Conservation (phyloP, 1,140 invertebrate genomes). For the Papilio helenus region DNA sequence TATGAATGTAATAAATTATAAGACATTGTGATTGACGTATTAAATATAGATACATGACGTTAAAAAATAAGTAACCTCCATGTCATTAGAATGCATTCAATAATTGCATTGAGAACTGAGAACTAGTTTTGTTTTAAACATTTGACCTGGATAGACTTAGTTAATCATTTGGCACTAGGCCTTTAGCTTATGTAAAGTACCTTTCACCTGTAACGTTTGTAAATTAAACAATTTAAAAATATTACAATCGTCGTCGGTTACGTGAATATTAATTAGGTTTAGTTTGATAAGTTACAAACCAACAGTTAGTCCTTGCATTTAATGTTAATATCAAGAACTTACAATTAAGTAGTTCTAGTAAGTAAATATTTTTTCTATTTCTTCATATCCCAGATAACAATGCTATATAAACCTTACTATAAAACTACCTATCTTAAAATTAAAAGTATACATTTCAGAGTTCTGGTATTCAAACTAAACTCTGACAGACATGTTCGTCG, state of each 20-base stretch:
- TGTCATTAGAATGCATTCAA: not conserved
- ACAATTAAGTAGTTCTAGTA: not conserved
- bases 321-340: not conserved
- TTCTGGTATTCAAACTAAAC: not conserved
- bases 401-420: not conserved
- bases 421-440: not conserved
- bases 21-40: not conserved
- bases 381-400: not conserved
- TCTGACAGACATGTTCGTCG: not conserved
- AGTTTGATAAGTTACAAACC: not conserved
- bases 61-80: conserved; percentile 10
- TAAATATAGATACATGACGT: not conserved
- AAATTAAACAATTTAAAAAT: conserved; percentile 15
- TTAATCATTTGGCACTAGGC: not conserved
- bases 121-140: conserved; percentile 7
- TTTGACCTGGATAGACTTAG: conserved; percentile 22
- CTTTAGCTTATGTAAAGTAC: not conserved
- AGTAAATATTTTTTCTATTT: not conserved
- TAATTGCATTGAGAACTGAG: conserved; percentile 4
- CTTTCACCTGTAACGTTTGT: conserved; percentile 1
- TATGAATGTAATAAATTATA: not conserved
- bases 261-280: not conserved
- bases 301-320: not conserved
- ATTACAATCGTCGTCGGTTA: not conserved
- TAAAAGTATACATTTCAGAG: not conserved